Conservation (phyloP, 2,113 vertebrate species). For the Microtus ochrogaster region DNA sequence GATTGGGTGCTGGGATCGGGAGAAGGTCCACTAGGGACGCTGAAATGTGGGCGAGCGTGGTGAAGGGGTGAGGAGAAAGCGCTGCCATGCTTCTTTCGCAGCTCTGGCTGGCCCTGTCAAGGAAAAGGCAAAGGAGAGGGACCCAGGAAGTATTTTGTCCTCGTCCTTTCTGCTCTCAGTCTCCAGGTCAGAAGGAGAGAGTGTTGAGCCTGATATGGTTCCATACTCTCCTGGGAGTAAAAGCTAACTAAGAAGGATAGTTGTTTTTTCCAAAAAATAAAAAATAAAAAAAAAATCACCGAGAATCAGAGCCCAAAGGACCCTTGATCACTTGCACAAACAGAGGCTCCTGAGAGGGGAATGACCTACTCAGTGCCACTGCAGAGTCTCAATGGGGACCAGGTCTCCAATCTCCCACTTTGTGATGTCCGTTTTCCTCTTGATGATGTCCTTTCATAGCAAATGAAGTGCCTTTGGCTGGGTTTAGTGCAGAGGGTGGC, state of each 20-base stretch:
- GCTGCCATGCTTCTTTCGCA: not conserved
- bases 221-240: not conserved
- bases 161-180: accelerated
- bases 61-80: not conserved
- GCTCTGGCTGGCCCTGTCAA: not conserved
- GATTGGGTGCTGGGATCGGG: not conserved
- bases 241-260: conserved; percentile 30
- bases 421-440: conserved; percentile 33
- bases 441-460: conserved; percentile 37
- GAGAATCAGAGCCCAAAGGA: conserved; percentile 37
- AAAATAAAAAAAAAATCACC: conserved; percentile 28
- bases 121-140: not conserved
- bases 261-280: conserved; percentile 49
- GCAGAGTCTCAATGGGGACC: conserved; percentile 19
- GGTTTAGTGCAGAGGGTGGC: not conserved
- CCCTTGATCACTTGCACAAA: conserved; percentile 22
- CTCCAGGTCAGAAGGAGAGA: not conserved
- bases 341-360: not conserved
- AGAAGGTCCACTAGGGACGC: not conserved
- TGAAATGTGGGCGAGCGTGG: not conserved
- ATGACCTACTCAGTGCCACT: not conserved
- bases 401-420: conserved; percentile 14
- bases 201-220: not conserved
- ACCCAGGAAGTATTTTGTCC: conserved; percentile 4
- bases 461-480: conserved; percentile 68